Evolutionary conservation across 2,888 invertebrate genomes (phyloP), one percentile per base, ranked within the genome.

Genomic region (Drosophila incognita): DNA sequence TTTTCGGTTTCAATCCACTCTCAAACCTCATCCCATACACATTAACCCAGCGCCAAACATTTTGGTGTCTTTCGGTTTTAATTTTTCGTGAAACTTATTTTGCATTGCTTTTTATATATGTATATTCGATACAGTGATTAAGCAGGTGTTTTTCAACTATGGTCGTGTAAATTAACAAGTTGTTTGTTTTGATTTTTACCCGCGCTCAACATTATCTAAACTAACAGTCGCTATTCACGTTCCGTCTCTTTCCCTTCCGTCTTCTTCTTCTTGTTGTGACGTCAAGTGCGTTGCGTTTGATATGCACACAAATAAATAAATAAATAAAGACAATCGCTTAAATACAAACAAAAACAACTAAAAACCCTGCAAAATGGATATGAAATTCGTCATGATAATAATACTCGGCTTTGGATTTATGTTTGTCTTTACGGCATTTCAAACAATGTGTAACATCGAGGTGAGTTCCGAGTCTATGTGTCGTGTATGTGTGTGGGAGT

Each of bases 381-480:
- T 94, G 89, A 95, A 95, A 93, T 96, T 97, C 92, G 90, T 96
- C 83, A 99, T 99, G 94, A 97, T 99, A 90, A 94, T 99, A 87
- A 94, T 98, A 83, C 94, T 99, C 85, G 98, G 99, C 88, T 95
- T 98, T 89, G 97, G 97, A 61, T 99, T 99, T 94, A 98, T 99
- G 98, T 95, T 99, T 91, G 96, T 99, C 80, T 99, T 99, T 93
- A 98, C 99, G 71, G 98, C 99, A 48, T 99, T 99, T 93, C 99
- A 99, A 94, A 99, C 99, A 54, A 97, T 98, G 95, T 97, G 98
- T 81, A 98, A 98, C 93, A 98, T 98, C 90, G 97, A 99, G 96
- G 99, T 98, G 94, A 95, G 95, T 84, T 49, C 59, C 66, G 58
- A 63, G 69, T 69, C 51, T 66, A 57, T 53, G 10, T 51, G 61